Percentiles rank a stretch among this genome's conserved stretches.
Evolutionary conservation across 2,888 invertebrate species (phyloP).

Genomic region (Ditula angustiorana): DNA sequence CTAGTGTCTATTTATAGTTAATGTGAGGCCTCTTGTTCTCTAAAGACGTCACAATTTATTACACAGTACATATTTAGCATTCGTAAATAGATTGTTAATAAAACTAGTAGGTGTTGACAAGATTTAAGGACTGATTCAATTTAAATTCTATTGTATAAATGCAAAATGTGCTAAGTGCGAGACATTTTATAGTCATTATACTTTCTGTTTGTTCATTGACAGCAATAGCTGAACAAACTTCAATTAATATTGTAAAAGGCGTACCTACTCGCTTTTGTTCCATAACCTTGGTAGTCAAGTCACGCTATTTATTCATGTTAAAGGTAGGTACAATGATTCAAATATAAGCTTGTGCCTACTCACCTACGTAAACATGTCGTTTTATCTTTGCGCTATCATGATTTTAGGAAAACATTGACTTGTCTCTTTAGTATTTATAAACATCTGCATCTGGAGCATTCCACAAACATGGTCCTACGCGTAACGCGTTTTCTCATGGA

Average conservation of each 20-base stretch:
- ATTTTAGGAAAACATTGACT: not conserved
- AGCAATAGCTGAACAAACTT: not conserved
- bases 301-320: conserved; percentile 26
- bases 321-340: not conserved
- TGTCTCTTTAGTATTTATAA: not conserved
- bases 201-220: not conserved
- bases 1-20: no score
- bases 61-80: no score
- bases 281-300: conserved; percentile 18
- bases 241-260: not conserved
- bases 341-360: not conserved
- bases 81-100: no score
- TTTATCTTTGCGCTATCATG: not conserved
- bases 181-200: not conserved
- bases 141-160: not conserved
- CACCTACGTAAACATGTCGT: not conserved
- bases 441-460: not conserved
- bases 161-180: not conserved
- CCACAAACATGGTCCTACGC: no score
- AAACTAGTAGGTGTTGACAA: no score
- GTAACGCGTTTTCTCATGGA: no score
- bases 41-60: no score
- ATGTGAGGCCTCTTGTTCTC: no score
- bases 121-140: not conserved
- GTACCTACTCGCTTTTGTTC: not conserved